Evolutionary conservation across 2,113 vertebrate genomes (phyloP).

Genomic region (Typhlomys cinereus): DNA sequence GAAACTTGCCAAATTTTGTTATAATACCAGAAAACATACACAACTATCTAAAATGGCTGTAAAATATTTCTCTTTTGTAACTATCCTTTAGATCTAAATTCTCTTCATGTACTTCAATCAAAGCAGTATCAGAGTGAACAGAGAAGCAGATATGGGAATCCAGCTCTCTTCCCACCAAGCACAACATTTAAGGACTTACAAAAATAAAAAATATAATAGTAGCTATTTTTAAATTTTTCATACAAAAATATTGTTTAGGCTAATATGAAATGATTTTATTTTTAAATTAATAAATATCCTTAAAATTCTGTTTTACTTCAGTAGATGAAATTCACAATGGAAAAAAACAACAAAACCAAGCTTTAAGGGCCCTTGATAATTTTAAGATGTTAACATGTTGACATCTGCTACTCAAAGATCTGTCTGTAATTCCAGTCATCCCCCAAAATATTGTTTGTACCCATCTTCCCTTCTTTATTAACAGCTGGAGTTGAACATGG

Average conservation of each 20-base stretch:
- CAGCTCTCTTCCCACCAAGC: conserved; percentile 15
- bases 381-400: background rate
- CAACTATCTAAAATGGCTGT: conserved; percentile 27
- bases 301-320: conserved; percentile 38
- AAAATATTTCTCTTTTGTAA: conserved; percentile 39
- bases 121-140: conserved; percentile 28
- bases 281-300: background rate
- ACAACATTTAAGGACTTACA: conserved; percentile 10
- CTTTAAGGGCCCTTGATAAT: background rate
- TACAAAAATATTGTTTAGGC: background rate
- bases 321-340: background rate
- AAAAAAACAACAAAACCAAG: conserved; percentile 2
- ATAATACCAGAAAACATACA: conserved; percentile 13
- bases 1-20: conserved; percentile 48
- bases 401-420: conserved; percentile 20
- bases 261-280: conserved; percentile 27
- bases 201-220: background rate
- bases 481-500: conserved; percentile 20
- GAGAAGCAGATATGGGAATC: background rate
- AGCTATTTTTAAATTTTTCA: conserved; percentile 42
- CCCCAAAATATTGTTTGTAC: background rate
- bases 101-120: conserved; percentile 34
- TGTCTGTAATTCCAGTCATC: background rate
- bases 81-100: background rate
- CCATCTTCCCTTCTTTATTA: background rate